Base-by-base conservation (phyloP, 2,888 invertebrate genomes). In the Vesta saturnalis region DNA sequence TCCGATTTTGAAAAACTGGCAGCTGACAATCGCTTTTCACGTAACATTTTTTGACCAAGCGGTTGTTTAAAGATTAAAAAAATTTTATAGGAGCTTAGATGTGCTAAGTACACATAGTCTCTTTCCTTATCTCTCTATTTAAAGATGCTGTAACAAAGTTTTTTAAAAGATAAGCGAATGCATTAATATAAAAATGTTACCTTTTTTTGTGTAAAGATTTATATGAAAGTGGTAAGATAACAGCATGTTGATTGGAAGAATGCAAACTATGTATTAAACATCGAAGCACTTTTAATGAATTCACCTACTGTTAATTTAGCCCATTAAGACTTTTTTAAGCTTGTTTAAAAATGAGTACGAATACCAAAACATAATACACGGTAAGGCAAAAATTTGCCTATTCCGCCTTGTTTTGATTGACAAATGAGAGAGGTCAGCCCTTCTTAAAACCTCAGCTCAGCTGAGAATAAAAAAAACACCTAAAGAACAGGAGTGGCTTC, bases 1-100 rank as follows among this genome's bases (percentile, higher is more conserved):
- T 74, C 72, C 30, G 79, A 78, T 56, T 76, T 78, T 22, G 75
- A 75, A 67, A 76, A 79, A 73, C 79, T 80, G 54, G 77, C 77
- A 60, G 79, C 75, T 60, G 81, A 80, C 63, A 73, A 68, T 60
- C 79, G 72, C 68, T 79, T 80, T 60, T 76, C 76, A 30, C 65
- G 67, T 46, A 71, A 74, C 78, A 77, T 77, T 67, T 67, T 71
- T 55, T n/a, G n/a, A n/a, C n/a, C n/a, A n/a, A n/a, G n/a, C n/a
- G n/a, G n/a, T n/a, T n/a, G n/a, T n/a, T n/a, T n/a, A n/a, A n/a
- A n/a, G n/a, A n/a, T n/a, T 21, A 19, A 58, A 61, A 56, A 58
- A 69, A 58, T 49, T 46, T 60, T 23, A 57, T 15, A 19, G 52
- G 57, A n/a, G n/a, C n/a, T 49, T 46, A 57, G 60, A 64, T 74